Conservation (phyloP, 2,797 vertebrate genomes). For the Orestias chungarensis region DNA sequence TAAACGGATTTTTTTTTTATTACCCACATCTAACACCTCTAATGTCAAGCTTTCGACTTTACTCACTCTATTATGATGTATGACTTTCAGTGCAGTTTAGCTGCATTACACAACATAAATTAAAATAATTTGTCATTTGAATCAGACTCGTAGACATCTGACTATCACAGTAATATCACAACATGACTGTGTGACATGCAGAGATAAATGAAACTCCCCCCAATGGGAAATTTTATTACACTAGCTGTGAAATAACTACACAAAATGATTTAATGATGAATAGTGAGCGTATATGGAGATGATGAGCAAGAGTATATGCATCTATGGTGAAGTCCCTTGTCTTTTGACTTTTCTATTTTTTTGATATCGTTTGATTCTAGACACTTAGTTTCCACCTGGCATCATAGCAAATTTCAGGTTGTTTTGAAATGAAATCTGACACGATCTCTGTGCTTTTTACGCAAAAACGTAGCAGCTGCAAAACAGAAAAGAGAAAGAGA, state of each 20-base stretch:
- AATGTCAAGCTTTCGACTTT: not conserved
- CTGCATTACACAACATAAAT: not conserved
- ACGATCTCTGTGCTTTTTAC: conserved; percentile 10
- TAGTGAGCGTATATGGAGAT: conserved; percentile 2
- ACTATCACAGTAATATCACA: not conserved
- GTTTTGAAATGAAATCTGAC: not conserved
- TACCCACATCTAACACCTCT: not conserved
- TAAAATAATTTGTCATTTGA: not conserved
- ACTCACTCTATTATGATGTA: not conserved
- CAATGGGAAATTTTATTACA: conserved; percentile 36
- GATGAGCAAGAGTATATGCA: conserved; percentile 11
- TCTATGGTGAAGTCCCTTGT: conserved; percentile 9
- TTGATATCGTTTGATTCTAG: not conserved
- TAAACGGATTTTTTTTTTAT: not conserved
- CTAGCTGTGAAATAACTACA: conserved; percentile 45
- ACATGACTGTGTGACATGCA: conserved; percentile 14
- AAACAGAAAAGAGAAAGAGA: not conserved
- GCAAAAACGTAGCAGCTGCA: conserved; percentile 29
- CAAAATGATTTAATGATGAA: conserved; percentile 27
- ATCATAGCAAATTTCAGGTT: conserved; percentile 5
- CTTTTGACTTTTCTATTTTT: not conserved
- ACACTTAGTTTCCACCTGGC: conserved; percentile 15
- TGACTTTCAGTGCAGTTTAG: not conserved
- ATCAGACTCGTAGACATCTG: not conserved
- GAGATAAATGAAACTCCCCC: conserved; percentile 53